phyloP scores from a whole-genome alignment of 2,888 invertebrate genomes.

The Koerneria pararmatus region DNA sequence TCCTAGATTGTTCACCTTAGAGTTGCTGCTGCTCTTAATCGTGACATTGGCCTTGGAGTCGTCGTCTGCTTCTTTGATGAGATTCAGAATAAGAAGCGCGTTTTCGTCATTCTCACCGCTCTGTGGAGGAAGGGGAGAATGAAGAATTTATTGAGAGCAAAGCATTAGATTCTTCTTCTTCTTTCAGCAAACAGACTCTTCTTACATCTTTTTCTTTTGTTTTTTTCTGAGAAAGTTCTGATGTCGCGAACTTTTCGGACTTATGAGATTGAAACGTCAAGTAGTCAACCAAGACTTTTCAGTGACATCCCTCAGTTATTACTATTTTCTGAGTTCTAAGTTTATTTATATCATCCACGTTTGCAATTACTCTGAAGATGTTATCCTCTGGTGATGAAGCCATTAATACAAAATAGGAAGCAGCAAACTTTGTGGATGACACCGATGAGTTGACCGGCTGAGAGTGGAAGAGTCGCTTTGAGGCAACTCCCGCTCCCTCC shows the following conservation, averaged over 20 bases:
- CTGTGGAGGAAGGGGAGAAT: conserved; percentile 24
- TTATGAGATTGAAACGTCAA: too few species aligned
- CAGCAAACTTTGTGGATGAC: conserved; percentile 46
- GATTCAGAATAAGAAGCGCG: conserved; percentile 47
- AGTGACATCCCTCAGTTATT: too few species aligned
- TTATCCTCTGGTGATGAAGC: too few species aligned
- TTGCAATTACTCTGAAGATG: too few species aligned
- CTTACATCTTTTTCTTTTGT: too few species aligned
- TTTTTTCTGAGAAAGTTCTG: too few species aligned
- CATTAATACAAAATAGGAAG: neutral
- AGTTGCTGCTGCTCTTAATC: conserved; percentile 36
- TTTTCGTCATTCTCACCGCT: conserved; percentile 42
- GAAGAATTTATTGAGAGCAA: neutral
- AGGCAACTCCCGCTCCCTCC: conserved; percentile 15
- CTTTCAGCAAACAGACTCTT: too few species aligned
- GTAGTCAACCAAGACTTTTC: neutral
- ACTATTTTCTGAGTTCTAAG: too few species aligned
- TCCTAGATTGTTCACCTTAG: conserved; percentile 36
- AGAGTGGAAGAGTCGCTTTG: conserved; percentile 11
- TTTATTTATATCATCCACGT: too few species aligned
- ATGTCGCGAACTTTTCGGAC: too few species aligned
- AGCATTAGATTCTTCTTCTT: too few species aligned
- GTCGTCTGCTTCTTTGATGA: conserved; percentile 45
- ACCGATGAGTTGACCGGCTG: conserved; percentile 45
- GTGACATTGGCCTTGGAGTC: conserved; percentile 42